These are phyloP conservation scores for Agapostemon virescens DNA, from an alignment of 2,888 invertebrate species.

Conservation along the genomic window DNA sequence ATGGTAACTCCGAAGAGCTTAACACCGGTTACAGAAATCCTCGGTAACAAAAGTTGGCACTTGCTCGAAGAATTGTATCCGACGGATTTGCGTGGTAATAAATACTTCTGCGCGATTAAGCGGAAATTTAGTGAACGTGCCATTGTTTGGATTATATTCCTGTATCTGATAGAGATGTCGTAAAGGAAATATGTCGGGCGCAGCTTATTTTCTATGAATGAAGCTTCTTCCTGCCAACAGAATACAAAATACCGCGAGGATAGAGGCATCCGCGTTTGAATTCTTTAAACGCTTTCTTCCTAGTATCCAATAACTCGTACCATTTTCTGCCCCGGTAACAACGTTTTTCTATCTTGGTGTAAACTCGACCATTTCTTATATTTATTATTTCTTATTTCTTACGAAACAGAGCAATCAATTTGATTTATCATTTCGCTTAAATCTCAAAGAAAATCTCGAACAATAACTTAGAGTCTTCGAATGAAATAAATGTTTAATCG, in stretches of 20 bases:
- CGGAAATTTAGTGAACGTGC: background rate
- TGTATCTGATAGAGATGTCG: background rate
- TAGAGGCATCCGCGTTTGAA: slow-evolving; percentile 30
- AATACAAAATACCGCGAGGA: slow-evolving; percentile 17
- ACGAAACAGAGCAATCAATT: slow-evolving; percentile 54
- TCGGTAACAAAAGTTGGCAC: slow-evolving; percentile 4
- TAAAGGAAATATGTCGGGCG: background rate
- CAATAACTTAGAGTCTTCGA: background rate
- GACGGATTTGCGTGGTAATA: background rate
- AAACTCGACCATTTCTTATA: slow-evolving; percentile 52
- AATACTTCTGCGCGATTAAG: slow-evolving; percentile 11
- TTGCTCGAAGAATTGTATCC: slow-evolving; percentile 6
- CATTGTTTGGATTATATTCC: background rate
- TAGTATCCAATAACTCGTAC: slow-evolving; percentile 31
- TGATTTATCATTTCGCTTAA: slow-evolving; percentile 61
- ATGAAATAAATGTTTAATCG: slow-evolving; percentile 23
- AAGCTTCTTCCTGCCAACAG: slow-evolving; percentile 11
- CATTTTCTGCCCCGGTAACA: slow-evolving; percentile 31
- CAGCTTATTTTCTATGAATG: slow-evolving; percentile 14
- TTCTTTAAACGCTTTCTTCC: slow-evolving; percentile 28
- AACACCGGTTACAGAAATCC: background rate
- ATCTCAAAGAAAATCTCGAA: slow-evolving; percentile 49
- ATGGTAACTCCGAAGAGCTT: background rate
- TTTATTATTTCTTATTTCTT: slow-evolving; percentile 35
- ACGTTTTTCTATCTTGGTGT: slow-evolving; percentile 38